phyloP scores from a whole-genome alignment of 2,888 invertebrate species.

The Cacoxenus indagator region DNA sequence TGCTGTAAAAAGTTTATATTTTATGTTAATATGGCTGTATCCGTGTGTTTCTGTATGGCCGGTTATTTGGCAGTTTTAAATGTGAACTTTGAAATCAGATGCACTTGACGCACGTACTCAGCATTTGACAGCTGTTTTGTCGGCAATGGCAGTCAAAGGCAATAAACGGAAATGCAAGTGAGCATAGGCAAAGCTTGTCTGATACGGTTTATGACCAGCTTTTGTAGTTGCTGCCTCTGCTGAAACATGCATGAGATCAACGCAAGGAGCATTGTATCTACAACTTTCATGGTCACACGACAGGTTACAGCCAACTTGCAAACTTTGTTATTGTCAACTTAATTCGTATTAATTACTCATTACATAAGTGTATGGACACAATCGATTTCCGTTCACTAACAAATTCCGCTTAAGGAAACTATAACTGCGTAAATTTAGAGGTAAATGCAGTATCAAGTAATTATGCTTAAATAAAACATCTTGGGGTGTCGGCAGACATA shows the following conservation, averaged over 20 bases:
- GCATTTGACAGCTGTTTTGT: slow-evolving; percentile 34
- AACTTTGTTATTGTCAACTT: slow-evolving; percentile 7
- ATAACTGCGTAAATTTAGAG: background rate
- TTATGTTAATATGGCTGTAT: slow-evolving; percentile 24
- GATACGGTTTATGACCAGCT: slow-evolving; percentile 15
- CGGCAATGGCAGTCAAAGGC: slow-evolving; percentile 27
- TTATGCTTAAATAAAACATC: too few relatives aligned
- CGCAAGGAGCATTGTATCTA: background rate
- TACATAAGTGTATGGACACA: too few relatives aligned
- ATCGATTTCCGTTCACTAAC: background rate
- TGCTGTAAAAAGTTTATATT: slow-evolving; percentile 20
- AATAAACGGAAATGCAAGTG: slow-evolving; percentile 18
- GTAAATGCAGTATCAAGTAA: background rate
- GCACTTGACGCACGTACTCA: background rate
- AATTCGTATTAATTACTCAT: slow-evolving; percentile 21
- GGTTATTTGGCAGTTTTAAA: slow-evolving; percentile 12
- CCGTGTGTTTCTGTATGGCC: slow-evolving; percentile 8
- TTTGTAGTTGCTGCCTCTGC: background rate
- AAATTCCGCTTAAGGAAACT: background rate
- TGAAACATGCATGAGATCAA: slow-evolving; percentile 18
- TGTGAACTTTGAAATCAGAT: slow-evolving; percentile 13
- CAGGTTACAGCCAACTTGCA: background rate
- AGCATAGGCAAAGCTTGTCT: background rate
- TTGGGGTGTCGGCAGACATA: too few relatives aligned
- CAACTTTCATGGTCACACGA: too few relatives aligned